Percentiles rank a stretch among this genome's conserved stretches.
Evolutionary conservation across 1,140 invertebrate species (phyloP).

Genomic region (Drosophila melanica): DNA sequence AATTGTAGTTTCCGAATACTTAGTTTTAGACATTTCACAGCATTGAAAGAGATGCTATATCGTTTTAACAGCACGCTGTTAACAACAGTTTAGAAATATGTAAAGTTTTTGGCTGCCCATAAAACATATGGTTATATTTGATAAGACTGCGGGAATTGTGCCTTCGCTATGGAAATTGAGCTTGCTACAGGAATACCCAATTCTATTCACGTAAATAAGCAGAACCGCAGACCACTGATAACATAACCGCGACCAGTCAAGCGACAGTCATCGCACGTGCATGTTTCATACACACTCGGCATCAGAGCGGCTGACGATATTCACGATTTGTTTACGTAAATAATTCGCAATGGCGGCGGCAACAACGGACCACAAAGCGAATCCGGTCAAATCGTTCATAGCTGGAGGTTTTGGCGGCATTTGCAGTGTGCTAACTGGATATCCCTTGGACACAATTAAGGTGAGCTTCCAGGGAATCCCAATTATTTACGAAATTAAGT

Average conservation of each 20-base stretch:
- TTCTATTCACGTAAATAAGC: constrained; percentile 51
- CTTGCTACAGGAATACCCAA: constrained; percentile 18
- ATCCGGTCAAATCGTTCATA: constrained; percentile 96
- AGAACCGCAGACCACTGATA: constrained; percentile 38
- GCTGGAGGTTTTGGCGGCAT: constrained; percentile 98
- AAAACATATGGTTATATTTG: constrained; percentile 30
- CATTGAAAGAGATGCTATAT: background rate
- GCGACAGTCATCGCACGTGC: constrained; percentile 28
- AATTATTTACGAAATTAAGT: background rate
- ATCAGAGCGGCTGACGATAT: constrained; percentile 29
- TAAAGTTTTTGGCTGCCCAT: background rate
- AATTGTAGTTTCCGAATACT: background rate
- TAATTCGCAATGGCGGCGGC: constrained; percentile 33
- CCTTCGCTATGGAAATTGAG: constrained; percentile 53
- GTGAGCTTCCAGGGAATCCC: constrained; percentile 83
- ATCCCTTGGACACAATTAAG: constrained; percentile 97
- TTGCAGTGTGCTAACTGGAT: constrained; percentile 96
- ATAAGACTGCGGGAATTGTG: constrained; percentile 17
- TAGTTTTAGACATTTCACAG: background rate
- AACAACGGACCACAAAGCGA: constrained; percentile 85
- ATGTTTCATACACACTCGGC: constrained; percentile 13
- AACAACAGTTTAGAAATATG: constrained; percentile 13
- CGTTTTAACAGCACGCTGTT: constrained; percentile 7
- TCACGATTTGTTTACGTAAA: constrained; percentile 62
- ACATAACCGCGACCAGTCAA: constrained; percentile 52